Evolutionary conservation across 1,140 invertebrate genomes (phyloP).

Genomic region (Gryllus bimaculatus): DNA sequence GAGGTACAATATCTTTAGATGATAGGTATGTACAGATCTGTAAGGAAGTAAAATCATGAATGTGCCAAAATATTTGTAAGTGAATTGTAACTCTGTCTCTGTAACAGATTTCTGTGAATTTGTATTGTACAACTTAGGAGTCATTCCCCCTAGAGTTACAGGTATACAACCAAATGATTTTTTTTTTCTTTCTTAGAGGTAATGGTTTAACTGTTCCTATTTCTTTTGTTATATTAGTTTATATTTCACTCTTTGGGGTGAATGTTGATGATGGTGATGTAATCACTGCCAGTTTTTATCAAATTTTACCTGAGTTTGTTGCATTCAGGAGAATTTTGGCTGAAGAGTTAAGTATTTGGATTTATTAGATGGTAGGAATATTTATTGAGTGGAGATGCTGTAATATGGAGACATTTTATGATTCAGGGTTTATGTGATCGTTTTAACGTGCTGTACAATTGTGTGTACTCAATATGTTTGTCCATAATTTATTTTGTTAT

Average conservation of each 20-base stretch:
- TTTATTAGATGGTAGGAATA: background rate
- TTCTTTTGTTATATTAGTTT: background rate
- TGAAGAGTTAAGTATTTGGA: background rate
- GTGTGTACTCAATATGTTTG: background rate
- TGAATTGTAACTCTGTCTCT: background rate
- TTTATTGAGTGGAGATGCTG: background rate
- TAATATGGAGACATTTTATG: background rate
- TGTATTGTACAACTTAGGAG: conserved; percentile 4
- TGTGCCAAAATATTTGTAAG: conserved; percentile 16
- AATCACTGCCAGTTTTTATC: background rate
- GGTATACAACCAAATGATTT: background rate
- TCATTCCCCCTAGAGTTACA: background rate
- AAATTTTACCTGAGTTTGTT: background rate
- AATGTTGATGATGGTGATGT: background rate
- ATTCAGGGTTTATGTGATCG: background rate
- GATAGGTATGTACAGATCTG: conserved; percentile 1
- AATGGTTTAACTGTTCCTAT: conserved; percentile 1
- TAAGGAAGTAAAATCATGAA: conserved; percentile 12
- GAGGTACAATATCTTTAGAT: background rate
- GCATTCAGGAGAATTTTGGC: background rate
- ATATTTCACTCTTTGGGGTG: background rate
- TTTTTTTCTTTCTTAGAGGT: background rate
- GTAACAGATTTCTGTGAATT: background rate
- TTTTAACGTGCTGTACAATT: background rate
- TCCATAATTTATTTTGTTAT: background rate